Base-by-base conservation (phyloP, 2,797 vertebrate species). In the Chaetophractus vellerosus region DNA sequence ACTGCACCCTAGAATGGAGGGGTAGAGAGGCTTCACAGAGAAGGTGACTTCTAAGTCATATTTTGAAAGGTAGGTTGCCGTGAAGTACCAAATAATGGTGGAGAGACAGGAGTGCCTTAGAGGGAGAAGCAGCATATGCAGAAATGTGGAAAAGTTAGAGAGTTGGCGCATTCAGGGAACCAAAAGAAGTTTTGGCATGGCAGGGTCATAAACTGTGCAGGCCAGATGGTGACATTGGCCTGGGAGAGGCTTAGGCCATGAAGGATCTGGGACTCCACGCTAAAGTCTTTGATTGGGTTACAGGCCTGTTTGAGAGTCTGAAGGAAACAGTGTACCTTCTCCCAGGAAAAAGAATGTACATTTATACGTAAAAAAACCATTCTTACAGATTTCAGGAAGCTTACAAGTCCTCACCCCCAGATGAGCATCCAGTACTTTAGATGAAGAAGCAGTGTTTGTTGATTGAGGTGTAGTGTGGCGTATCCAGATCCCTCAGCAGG, bases 1-100 rank as follows among this genome's bases (percentile, higher is more conserved):
- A 38, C 26, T 59, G 1, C 24, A 24, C 6, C 10, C 0, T 31
- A 72, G 9, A 11, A 64, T n/a, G 16, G 50, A 15, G 9, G 0
- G 18, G 2, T 16, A 57, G 52, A 87, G 15, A 45, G 66, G 26
- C 16, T 12, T 63, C 36, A 57, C 5, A 80, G 64, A 21, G 75
- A 80, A 91, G 41, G 6, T 33, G 72, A 81, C 26, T 10, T 89
- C 14, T 57, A 91, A 64, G 9, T 41, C 84, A 80, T 31, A 11
- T 78, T 72, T 79, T 80, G 33, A 84, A 88, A 79, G 41, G 16
- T 10, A 15, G 69, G n/a, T 11, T 69, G 74, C 28, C 31, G 21
- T 69, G 57, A 45, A 33, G 14, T 63, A 21, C 61, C 28, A 3
- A 5, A 26, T 8, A 3, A 81, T 85, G 41, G 16, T 24, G 8